Evolutionary conservation across 2,113 vertebrate species (phyloP), one percentile per base, ranked within the genome.

Genomic region (Prionailurus bengalensis): DNA sequence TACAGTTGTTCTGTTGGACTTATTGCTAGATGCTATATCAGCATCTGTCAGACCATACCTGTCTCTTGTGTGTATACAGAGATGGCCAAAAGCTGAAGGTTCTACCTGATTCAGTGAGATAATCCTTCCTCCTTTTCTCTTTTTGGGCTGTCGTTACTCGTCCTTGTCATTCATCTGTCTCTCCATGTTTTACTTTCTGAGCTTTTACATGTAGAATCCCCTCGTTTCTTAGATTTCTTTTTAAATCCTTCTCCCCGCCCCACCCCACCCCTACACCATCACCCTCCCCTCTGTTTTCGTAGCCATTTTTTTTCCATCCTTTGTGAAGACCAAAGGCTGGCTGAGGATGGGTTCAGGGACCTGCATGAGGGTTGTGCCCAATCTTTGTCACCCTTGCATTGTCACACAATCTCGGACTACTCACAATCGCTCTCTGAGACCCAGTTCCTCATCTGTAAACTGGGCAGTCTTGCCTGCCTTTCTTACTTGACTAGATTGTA

Each of bases 291-390:
- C 70, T 61, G 6, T 33, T 4, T 33, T 14, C 17, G 6, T 25
- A 19, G 4, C 17, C 21, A 21, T 29, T 63, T 65, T 63, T 65
- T 68, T 39, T n/a, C 31, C n/a, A 9, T 55, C 33, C 39, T 79
- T 66, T 61, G 19, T 61, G 33, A 39, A 65, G 14, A 31, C 3
- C 55, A 27, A 81, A 31, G 31, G 29, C 33, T 58, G 3, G 25
- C 39, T 63, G 27, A 53, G 19, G n/a, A 5, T 13, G 10, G 76
- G 21, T n/a, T 13, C 58, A 33, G 68, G 3, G 6, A 12, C 25
- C n/a, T 55, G 1, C 5, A 0, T 21, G 15, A 21, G 21, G 17
- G n/a, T 29, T 19, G n/a, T 21, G 14, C 4, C 11, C 21, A 9
- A 39, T 79, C 66, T 66, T 70, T 55, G 23, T 48, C 45, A 45